A percentile compares a stretch with the other conserved stretches of the same genome.
Evolutionary conservation across 1,140 invertebrate genomes (phyloP).

Genomic region (Drosophila ogumai): DNA sequence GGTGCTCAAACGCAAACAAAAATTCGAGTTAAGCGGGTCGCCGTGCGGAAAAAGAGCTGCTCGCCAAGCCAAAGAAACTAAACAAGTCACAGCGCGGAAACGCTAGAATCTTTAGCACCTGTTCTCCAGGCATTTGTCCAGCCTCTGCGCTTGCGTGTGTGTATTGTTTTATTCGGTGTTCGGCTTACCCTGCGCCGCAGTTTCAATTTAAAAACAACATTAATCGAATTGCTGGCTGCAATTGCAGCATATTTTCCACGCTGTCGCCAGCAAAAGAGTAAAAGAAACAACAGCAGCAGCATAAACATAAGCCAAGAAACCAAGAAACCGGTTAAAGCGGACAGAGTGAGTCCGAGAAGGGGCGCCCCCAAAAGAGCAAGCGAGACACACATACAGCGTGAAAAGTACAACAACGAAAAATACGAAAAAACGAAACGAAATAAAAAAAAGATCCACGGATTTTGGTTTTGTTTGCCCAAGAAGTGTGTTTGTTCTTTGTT

Average conservation of each 20-base stretch:
- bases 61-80: slow-evolving; percentile 31
- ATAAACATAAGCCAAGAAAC: slow-evolving; percentile 57
- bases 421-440: slow-evolving; percentile 20
- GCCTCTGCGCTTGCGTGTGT: slow-evolving; percentile 16
- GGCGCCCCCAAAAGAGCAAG: slow-evolving; percentile 34
- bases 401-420: slow-evolving; percentile 35
- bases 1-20: slow-evolving; percentile 24
- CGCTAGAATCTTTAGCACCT: slow-evolving; percentile 54
- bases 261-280: slow-evolving; percentile 33
- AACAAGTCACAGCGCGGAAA: slow-evolving; percentile 41
- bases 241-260: slow-evolving; percentile 57
- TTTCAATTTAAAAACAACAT: slow-evolving; percentile 33
- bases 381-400: slow-evolving; percentile 38
- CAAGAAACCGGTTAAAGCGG: slow-evolving; percentile 68
- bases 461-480: slow-evolving; percentile 32
- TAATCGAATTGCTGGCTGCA: slow-evolving; percentile 55
- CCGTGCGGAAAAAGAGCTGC: slow-evolving; percentile 27
- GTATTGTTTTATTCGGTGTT: slow-evolving; percentile 8
- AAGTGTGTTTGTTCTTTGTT: slow-evolving; percentile 51
- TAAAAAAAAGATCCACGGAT: slow-evolving; percentile 44
- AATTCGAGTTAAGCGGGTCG: slow-evolving; percentile 18
- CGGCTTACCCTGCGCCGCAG: slow-evolving; percentile 15
- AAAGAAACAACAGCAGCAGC: slow-evolving; percentile 34
- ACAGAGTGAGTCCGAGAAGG: slow-evolving; percentile 36
- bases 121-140: slow-evolving; percentile 60